Evolutionary conservation across 1,140 invertebrate species (phyloP).

Genomic region (Ceratina japonica): DNA sequence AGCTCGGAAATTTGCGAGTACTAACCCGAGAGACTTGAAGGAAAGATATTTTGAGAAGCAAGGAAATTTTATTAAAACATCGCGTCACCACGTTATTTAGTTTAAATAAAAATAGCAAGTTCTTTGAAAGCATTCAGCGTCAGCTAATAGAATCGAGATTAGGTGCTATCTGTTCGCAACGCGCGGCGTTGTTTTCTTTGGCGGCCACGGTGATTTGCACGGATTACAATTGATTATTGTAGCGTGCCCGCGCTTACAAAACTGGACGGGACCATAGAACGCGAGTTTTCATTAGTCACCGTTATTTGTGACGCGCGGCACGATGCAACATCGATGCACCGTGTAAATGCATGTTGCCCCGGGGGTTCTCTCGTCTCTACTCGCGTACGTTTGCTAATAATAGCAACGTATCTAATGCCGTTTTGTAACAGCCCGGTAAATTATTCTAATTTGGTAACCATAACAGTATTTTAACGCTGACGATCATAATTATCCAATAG

Average conservation of each 20-base stretch:
- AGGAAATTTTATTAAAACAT: too few species aligned
- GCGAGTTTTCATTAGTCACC: slow-evolving; percentile 62
- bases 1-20: too few species aligned
- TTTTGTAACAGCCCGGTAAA: slow-evolving; percentile 25
- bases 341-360: slow-evolving; percentile 56
- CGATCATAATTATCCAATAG: not conserved
- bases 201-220: slow-evolving; percentile 28
- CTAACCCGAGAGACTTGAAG: too few species aligned
- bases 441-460: slow-evolving; percentile 29
- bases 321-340: slow-evolving; percentile 51
- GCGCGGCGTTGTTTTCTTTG: slow-evolving; percentile 6
- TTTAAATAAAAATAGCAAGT: too few species aligned
- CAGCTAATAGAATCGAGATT: not conserved
- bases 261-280: slow-evolving; percentile 48
- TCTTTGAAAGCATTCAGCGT: too few species aligned
- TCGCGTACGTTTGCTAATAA: slow-evolving; percentile 31
- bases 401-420: slow-evolving; percentile 23
- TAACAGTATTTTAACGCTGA: slow-evolving; percentile 1
- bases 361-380: slow-evolving; percentile 23
- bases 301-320: slow-evolving; percentile 59
- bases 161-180: not conserved
- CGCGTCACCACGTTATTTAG: too few species aligned
- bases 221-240: slow-evolving; percentile 43
- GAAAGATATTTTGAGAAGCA: too few species aligned
- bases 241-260: slow-evolving; percentile 8